Percentiles rank a stretch among this genome's conserved stretches.
phyloP scores from a whole-genome alignment of 2,888 invertebrate genomes.

The Sarcophaga variegata region DNA sequence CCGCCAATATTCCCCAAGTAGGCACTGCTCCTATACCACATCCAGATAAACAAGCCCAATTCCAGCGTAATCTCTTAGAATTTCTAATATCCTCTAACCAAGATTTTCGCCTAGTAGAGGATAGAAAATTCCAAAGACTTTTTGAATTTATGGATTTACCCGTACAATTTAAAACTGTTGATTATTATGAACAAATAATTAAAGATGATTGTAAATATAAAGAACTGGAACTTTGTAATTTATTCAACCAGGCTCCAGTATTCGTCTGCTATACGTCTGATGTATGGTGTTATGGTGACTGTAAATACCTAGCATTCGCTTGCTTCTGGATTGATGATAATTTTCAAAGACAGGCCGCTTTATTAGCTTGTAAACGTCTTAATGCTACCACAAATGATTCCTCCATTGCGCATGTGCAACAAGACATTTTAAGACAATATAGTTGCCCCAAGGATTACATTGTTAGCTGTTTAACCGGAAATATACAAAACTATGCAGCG shows the following conservation, averaged over 20 bases:
- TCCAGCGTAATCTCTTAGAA: conserved; percentile 52
- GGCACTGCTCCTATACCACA: conserved; percentile 24
- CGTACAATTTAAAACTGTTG: conserved; percentile 6
- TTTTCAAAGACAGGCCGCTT: conserved; percentile 41
- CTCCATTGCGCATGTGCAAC: conserved; percentile 9
- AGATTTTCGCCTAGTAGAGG: conserved; percentile 34
- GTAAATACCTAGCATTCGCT: conserved; percentile 49
- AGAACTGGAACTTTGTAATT: conserved; percentile 33
- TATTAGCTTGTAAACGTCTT: conserved; percentile 43
- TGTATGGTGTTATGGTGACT: conserved; percentile 36
- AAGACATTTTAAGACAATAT: conserved; percentile 26
- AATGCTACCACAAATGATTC: neutral
- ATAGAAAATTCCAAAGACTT: conserved; percentile 37
- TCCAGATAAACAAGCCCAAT: conserved; percentile 44
- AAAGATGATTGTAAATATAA: conserved; percentile 58
- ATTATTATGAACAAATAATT: conserved; percentile 47
- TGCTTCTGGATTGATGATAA: conserved; percentile 57
- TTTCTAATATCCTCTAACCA: conserved; percentile 53
- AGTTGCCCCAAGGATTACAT: conserved; percentile 26
- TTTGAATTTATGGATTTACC: conserved; percentile 46
- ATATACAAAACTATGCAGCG: conserved; percentile 39
- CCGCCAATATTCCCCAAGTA: neutral
- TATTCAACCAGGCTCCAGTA: conserved; percentile 28
- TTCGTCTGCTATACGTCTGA: conserved; percentile 36
- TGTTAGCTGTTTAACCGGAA: conserved; percentile 25